Percentiles rank a stretch among this genome's conserved stretches.
phyloP scores from a whole-genome alignment of 2,888 invertebrate species.

The Eristalinus aeneus region DNA sequence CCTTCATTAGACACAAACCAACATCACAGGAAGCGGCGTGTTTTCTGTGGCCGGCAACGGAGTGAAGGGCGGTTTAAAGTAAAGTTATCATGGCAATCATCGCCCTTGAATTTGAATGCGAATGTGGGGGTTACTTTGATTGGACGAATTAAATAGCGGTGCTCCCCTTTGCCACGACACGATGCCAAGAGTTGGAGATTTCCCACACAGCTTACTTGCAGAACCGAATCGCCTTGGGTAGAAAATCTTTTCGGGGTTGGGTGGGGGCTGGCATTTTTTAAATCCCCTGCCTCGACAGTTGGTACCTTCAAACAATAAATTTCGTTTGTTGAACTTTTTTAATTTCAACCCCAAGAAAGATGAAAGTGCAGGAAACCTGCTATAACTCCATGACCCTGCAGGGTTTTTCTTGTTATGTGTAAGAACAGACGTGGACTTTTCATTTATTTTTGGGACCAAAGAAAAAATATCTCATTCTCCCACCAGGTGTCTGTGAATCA shows the following conservation, averaged over 20 bases:
- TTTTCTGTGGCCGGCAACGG: neutral
- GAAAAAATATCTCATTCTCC: slow-evolving; percentile 52
- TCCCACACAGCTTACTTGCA: slow-evolving; percentile 24
- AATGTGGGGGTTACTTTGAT: slow-evolving; percentile 48
- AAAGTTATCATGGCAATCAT: slow-evolving; percentile 37
- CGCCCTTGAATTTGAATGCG: slow-evolving; percentile 60
- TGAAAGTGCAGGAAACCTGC: slow-evolving; percentile 1
- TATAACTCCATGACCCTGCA: neutral
- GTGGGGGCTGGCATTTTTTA: neutral
- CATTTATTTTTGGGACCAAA: slow-evolving; percentile 11
- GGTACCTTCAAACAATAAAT: slow-evolving; percentile 14
- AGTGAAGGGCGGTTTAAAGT: neutral
- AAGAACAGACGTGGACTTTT: slow-evolving; percentile 18
- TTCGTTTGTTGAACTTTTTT: slow-evolving; percentile 50
- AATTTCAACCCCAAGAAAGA: slow-evolving; percentile 33
- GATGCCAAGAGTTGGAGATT: neutral
- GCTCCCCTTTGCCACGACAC: slow-evolving; percentile 27
- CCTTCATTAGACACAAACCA: slow-evolving; percentile 36
- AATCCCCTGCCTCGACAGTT: neutral
- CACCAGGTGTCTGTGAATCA: slow-evolving; percentile 49
- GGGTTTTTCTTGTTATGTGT: neutral
- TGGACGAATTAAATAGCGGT: slow-evolving; percentile 60
- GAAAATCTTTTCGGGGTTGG: neutral
- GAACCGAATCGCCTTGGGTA: neutral
- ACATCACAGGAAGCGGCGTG: slow-evolving; percentile 7